Conservation (phyloP, 2,113 vertebrate genomes). For the Phalacrocorax carbo region DNA sequence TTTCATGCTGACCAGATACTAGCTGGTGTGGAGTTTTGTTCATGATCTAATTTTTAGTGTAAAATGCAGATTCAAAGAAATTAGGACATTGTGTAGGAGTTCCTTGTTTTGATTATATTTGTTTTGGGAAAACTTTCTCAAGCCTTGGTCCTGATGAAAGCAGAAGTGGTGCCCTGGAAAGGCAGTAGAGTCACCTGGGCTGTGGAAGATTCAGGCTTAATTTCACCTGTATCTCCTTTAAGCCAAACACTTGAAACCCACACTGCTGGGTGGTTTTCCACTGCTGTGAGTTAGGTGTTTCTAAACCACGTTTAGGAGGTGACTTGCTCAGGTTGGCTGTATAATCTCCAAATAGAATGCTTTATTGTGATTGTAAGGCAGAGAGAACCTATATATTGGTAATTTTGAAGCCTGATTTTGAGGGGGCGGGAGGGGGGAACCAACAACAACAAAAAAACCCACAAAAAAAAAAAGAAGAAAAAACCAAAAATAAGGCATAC, state of each 20-base stretch:
- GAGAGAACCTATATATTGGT: not conserved
- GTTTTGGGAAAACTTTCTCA: not conserved
- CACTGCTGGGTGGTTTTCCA: not conserved
- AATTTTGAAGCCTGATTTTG: not conserved
- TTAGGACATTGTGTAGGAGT: not conserved
- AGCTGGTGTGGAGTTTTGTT: not conserved
- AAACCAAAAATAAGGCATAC: not conserved
- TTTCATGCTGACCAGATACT: not conserved
- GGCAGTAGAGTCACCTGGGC: not conserved
- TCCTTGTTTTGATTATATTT: not conserved
- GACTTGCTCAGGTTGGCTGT: not conserved
- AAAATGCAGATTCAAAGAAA: not conserved
- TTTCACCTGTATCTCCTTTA: not conserved
- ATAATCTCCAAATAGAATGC: not conserved
- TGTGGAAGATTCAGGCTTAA: not conserved
- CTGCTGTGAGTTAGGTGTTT: not conserved
- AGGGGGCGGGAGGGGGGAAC: too few relatives aligned
- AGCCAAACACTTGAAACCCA: not conserved
- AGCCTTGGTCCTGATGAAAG: not conserved
- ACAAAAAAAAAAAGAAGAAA: not conserved
- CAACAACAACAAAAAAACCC: too few relatives aligned
- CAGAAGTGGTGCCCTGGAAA: not conserved
- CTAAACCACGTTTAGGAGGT: not conserved
- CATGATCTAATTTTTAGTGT: not conserved
- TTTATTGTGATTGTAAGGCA: not conserved